These are phyloP conservation scores for Synanceia verrucosa DNA, from an alignment of 2,797 vertebrate species.

Conservation along the genomic window DNA sequence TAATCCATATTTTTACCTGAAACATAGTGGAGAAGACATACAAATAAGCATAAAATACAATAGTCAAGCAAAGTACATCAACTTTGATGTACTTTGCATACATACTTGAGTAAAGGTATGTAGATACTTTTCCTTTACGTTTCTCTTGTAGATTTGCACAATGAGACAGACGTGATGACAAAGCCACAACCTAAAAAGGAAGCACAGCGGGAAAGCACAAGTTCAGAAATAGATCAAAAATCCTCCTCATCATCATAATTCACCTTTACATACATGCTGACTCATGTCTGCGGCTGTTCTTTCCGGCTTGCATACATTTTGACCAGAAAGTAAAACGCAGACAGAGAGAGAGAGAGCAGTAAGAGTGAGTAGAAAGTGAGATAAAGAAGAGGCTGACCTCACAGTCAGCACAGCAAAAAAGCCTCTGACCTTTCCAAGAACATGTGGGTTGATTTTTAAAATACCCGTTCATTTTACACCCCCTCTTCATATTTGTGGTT, in stretches of 20 bases:
- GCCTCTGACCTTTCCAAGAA: constrained; percentile 19
- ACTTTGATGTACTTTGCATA: not conserved
- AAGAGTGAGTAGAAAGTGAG: constrained; percentile 27
- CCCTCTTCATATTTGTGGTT: not conserved
- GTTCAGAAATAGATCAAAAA: too few species aligned
- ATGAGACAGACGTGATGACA: not conserved
- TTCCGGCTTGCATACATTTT: not conserved
- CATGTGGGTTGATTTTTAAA: constrained; percentile 25
- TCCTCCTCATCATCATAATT: too few species aligned
- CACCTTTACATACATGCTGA: not conserved
- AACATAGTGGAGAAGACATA: not conserved
- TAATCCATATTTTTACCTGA: not conserved
- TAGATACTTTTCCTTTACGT: not conserved
- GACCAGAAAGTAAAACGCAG: not conserved
- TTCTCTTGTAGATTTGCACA: constrained; percentile 5
- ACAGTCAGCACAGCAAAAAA: not conserved
- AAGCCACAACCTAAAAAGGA: constrained; percentile 14
- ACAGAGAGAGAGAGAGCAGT: not conserved
- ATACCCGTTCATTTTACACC: not conserved
- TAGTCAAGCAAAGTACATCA: not conserved
- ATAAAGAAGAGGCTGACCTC: constrained; percentile 3
- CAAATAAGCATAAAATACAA: not conserved
- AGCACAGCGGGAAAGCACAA: constrained; percentile 27
- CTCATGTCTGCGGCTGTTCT: not conserved
- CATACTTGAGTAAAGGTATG: not conserved